Base-by-base conservation (phyloP, 2,113 vertebrate genomes). In the Egretta garzetta region DNA sequence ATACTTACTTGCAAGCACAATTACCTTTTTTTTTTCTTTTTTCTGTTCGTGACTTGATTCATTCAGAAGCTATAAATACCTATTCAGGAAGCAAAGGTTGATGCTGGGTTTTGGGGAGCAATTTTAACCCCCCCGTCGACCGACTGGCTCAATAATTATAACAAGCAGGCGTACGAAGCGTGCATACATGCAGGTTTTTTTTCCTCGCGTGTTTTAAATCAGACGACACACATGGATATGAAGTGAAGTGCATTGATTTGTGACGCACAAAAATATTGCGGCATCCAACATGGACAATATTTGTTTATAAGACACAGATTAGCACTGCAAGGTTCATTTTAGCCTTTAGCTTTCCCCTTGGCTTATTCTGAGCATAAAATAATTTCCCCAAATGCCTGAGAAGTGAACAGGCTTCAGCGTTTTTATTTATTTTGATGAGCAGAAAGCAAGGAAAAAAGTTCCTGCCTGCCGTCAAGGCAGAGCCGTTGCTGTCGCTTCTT, bases 381-480 rank as follows among this genome's bases (percentile, higher is more conserved):
- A 64, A 18, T 87, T 58, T 74, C 67, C 45, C 50, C 3, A 0
- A 10, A 91, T 3, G 81, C 90, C 83, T 72, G 74, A 73, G 92
- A 79, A 93, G 82, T 1, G 73, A 82, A 49, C 49, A 24, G 23
- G 49, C 49, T 50, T 24, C 49, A 50, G 23, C 49, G 0, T 72
- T 96, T 89, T 58, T 96, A 95, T 97, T 96, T 96, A 94, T 94
- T 96, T 96, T 64, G 91, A 91, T 82, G 95, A 76, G 89, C 62
- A 66, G 26, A 91, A 70, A 88, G 77, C 35, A 50, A 93, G 74
- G 75, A 5, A 32, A 55, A 45, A 75, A 12, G 63, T 66, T 91
- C 84, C 94, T 77, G 85, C 74, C 87, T 28, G 84, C 32, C 83
- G 53, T 18, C 22, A 18, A 96, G 93, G 96, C 85, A 19, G 94